Evolutionary conservation across 2,888 invertebrate genomes (phyloP).

Genomic region (Itoplectis maculator): DNA sequence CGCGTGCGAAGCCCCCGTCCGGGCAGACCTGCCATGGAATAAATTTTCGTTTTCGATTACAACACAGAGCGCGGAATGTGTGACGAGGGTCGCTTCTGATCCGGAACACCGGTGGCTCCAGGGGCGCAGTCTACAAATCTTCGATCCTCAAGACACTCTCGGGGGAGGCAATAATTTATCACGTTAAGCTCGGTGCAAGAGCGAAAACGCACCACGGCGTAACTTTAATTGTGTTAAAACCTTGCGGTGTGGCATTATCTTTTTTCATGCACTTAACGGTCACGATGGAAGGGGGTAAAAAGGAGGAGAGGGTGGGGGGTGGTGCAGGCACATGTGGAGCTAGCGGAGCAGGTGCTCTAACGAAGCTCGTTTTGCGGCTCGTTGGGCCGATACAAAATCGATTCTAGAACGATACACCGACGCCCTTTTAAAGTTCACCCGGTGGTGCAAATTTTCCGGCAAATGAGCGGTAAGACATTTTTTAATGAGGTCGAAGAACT

Average conservation of each 20-base stretch:
- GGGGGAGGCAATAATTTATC: not conserved
- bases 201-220: not conserved
- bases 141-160: not conserved
- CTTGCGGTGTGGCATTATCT: constrained; percentile 31
- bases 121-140: not conserved
- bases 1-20: not conserved
- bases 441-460: constrained; percentile 59
- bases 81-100: not conserved
- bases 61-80: not conserved
- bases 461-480: constrained; percentile 51
- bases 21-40: constrained; percentile 21
- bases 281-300: not conserved
- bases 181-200: not conserved
- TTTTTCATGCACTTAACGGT: constrained; percentile 55
- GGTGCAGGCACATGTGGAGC: constrained; percentile 17
- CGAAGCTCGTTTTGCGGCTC: constrained; percentile 66
- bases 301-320: too few relatives aligned
- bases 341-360: constrained; percentile 59
- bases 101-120: not conserved
- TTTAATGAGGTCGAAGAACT: constrained; percentile 61
- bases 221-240: constrained; percentile 17
- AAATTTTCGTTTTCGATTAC: constrained; percentile 57
- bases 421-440: constrained; percentile 64
- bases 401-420: constrained; percentile 62
- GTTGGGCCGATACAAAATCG: constrained; percentile 65